Evolutionary conservation across 1,140 invertebrate genomes (phyloP).

Genomic region (Lasaia peninsularis): DNA sequence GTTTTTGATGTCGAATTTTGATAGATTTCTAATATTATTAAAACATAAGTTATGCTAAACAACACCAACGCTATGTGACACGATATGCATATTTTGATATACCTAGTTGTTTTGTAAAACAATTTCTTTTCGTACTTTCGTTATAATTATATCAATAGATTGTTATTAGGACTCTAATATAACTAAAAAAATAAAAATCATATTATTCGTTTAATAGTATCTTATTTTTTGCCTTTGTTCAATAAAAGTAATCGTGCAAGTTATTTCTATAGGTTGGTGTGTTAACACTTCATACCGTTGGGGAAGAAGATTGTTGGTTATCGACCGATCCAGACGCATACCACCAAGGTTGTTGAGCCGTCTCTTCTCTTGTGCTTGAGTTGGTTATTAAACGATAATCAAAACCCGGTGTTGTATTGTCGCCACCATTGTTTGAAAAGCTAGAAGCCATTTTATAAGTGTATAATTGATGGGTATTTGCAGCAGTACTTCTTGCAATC

Average conservation of each 20-base stretch:
- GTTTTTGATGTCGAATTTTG: too few relatives aligned
- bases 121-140: too few relatives aligned
- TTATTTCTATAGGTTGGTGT: not conserved
- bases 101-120: too few relatives aligned
- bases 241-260: not conserved
- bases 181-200: too few relatives aligned
- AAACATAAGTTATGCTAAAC: too few relatives aligned
- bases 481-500: slow-evolving; percentile 77
- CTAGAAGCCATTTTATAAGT: slow-evolving; percentile 90
- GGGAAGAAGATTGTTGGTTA: slow-evolving; percentile 59
- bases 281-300: slow-evolving; percentile 48
- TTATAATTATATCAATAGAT: too few relatives aligned
- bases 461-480: slow-evolving; percentile 85
- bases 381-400: slow-evolving; percentile 66
- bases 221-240: too few relatives aligned
- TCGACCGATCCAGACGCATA: slow-evolving; percentile 60
- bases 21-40: too few relatives aligned
- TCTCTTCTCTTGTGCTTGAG: slow-evolving; percentile 58
- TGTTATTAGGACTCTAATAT: too few relatives aligned
- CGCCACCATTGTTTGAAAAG: slow-evolving; percentile 82
- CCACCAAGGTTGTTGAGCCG: slow-evolving; percentile 67
- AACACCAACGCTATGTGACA: too few relatives aligned
- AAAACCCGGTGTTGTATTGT: slow-evolving; percentile 53
- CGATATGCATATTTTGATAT: too few relatives aligned
- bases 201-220: too few relatives aligned